phyloP scores from a whole-genome alignment of 2,888 invertebrate species.

The Pseudeuparius sepicola region DNA sequence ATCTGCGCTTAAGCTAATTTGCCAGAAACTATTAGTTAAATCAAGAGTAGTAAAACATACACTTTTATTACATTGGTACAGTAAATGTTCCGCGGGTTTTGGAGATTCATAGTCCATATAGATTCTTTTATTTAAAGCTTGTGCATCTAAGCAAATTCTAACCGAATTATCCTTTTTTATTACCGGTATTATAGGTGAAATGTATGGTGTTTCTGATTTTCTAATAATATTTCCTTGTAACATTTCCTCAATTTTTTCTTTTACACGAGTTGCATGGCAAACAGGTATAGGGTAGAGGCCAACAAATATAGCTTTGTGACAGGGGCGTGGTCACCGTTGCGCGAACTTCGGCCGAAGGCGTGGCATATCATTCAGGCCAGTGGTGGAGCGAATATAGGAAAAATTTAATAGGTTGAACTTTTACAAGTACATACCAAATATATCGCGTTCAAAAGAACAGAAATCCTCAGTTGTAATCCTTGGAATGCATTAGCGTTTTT shows the following conservation, averaged over 20 bases:
- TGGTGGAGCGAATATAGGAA: too few species aligned
- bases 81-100: constrained; percentile 19
- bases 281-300: too few species aligned
- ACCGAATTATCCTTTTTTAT: constrained; percentile 14
- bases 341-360: too few species aligned
- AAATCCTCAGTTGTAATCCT: too few species aligned
- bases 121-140: constrained; percentile 20
- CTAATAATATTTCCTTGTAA: constrained; percentile 10
- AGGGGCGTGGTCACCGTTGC: too few species aligned
- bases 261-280: constrained; percentile 4
- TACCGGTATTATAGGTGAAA: constrained; percentile 13
- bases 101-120: constrained; percentile 27
- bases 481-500: too few species aligned
- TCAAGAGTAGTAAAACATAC: constrained; percentile 9
- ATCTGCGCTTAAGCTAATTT: constrained; percentile 18
- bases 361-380: too few species aligned
- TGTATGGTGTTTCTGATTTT: constrained; percentile 10
- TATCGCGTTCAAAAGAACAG: too few species aligned
- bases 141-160: constrained; percentile 15
- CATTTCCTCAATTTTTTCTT: constrained; percentile 14
- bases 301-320: too few species aligned
- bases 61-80: constrained; percentile 10
- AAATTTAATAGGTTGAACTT: too few species aligned
- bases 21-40: constrained; percentile 19
- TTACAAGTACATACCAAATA: too few species aligned